Evolutionary conservation across 2,797 vertebrate genomes (phyloP), one percentile per base, ranked within the genome.

Genomic region (Anolis apletophallus): DNA sequence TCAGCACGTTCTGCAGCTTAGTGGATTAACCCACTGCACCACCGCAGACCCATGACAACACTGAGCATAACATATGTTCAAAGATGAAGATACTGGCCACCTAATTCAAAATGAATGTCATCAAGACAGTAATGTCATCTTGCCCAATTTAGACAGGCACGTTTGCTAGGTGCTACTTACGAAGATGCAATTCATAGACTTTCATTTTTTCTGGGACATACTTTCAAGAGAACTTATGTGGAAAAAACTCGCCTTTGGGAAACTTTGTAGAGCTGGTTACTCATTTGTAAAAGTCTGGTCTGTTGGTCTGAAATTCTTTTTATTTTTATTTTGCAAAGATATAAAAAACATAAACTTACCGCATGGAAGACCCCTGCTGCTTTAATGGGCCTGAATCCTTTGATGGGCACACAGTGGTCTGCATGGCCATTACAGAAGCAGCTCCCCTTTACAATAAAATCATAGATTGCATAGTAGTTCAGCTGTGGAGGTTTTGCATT

Each of bases 371-470:
- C 52, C 0, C 96, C 96, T 0, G 95, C 93, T 1, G 96, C 96
- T 87, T 95, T 96, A 90, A 96, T 13, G 0, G 97, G 97, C 88
- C 92, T 97, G 96, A 98, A 98, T 7, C 97, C 97, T 0, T 95
- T 83, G 0, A 97, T 95, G 0, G 98, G 97, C 5, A 97, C 71
- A 40, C 99, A 99, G 80, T 97, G 98, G 92, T 99, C 98, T 0
- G 99, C 98, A 0, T 99, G 99, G 84, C 99, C 99, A 0, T 99
- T 98, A 90, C 99, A 99, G 96, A 98, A 98, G 95, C 99, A 99
- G 96, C 98, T 99, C 90, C 99, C 99, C 94, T 98, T 99, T 90
- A 98, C 97, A 0, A 99, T 99, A 94, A 99, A 97, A 95, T 99
- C 98, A 0, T 98, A 99, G 95, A 99, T 88, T 36, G 98, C 98